These are phyloP conservation scores for Conus ventricosus DNA, from an alignment of 1,140 invertebrate species.

Conservation along the genomic window DNA sequence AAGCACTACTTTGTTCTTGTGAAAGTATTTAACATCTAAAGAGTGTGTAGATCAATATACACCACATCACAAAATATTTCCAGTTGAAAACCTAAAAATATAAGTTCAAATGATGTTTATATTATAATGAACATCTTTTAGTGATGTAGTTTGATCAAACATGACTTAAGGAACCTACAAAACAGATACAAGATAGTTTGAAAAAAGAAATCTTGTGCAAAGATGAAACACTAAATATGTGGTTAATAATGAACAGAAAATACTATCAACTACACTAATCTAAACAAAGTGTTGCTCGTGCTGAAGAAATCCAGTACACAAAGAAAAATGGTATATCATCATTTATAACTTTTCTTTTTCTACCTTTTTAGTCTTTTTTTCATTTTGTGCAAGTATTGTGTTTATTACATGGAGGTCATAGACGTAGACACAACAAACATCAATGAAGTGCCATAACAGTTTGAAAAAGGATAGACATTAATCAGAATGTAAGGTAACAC, in stretches of 20 bases:
- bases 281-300: constrained; percentile 4
- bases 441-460: not conserved
- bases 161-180: not conserved
- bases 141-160: not conserved
- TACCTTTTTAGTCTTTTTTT: not conserved
- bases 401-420: not conserved
- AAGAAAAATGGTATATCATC: not conserved
- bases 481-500: not conserved
- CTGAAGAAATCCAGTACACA: not conserved
- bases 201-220: not conserved
- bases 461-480: not conserved
- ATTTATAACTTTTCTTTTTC: not conserved
- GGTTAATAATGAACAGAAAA: constrained; percentile 7
- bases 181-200: not conserved
- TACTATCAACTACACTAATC: not conserved
- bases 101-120: constrained; percentile 16
- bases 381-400: not conserved
- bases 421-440: not conserved
- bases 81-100: constrained; percentile 34
- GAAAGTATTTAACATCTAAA: constrained; percentile 28
- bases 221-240: not conserved
- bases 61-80: constrained; percentile 39
- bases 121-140: constrained; percentile 3
- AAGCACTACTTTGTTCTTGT: constrained; percentile 43
- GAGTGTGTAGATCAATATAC: constrained; percentile 34